Conservation (phyloP, 2,797 vertebrate genomes). For the Acestrorhynchus altus region DNA sequence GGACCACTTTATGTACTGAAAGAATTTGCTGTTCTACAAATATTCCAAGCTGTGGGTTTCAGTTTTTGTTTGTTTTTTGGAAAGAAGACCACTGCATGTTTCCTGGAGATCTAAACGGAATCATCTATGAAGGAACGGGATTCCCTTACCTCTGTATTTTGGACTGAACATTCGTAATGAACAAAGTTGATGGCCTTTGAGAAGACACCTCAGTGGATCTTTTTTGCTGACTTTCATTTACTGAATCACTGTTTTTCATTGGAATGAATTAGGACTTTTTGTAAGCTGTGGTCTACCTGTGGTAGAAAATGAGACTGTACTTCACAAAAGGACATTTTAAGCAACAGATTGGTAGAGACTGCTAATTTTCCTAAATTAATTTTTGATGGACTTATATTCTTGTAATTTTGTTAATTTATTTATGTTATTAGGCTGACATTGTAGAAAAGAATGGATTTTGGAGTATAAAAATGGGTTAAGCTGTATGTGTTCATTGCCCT, state of each 20-base stretch:
- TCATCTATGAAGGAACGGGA: constrained; percentile 13
- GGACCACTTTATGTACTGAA: constrained; percentile 1
- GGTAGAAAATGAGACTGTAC: neutral
- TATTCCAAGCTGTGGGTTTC: constrained; percentile 2
- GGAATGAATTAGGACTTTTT: neutral
- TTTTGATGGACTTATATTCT: neutral
- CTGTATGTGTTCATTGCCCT: neutral
- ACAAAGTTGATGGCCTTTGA: constrained; percentile 14
- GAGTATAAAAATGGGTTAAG: neutral
- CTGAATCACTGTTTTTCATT: neutral
- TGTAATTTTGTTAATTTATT: neutral
- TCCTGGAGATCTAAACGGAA: neutral
- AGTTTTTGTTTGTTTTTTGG: neutral
- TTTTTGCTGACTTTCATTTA: neutral
- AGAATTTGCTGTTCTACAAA: neutral
- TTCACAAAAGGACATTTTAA: constrained; percentile 9
- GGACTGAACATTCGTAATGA: constrained; percentile 29
- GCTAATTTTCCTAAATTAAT: neutral
- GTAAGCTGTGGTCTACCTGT: neutral
- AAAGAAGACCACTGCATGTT: constrained; percentile 9
- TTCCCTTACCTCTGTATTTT: neutral
- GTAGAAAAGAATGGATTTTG: neutral
- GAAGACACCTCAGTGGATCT: constrained; percentile 14
- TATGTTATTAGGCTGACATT: no score
- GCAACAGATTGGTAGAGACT: neutral